Base-by-base conservation (phyloP, 2,888 invertebrate genomes). In the Chirona hameri region DNA sequence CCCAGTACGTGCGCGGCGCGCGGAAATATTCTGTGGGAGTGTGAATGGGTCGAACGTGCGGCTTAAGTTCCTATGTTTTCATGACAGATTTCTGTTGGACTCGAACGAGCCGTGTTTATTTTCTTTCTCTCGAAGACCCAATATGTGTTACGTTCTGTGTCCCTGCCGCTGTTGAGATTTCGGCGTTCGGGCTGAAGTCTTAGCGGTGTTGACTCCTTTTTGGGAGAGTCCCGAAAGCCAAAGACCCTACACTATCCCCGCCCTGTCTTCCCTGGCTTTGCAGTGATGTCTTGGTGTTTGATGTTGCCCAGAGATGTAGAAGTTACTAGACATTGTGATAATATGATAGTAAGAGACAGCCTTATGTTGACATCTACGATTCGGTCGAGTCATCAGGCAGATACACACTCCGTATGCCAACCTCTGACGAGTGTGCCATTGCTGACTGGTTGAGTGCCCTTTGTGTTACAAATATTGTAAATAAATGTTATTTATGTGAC, bases 401-500 rank as follows among this genome's bases (percentile, higher is more conserved):
- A 29, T 39, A 9, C 24, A 76, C 39, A 14, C 46, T 31, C 24
- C 24, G 4, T 24, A 9, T 15, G 76, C 46, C 76, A 46, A 24
- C 24, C 39, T 7, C 76, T 9, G 76, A 76, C 0, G 39, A 46
- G 76, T 18, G 39, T 24, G 46, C 76, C 39, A 21, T 72, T 39
- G 24, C 31, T 76, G 29, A 15, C 18, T 46, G 76, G 46, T 31
- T 39, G 18, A 31, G 72, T 72, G 76, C 76, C 46, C 76, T 24
- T 21, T 46, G 76, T 76, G 76, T 76, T 76, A 76, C 76, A 76
- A 76, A 76, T 76, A 46, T 39, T 76, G 76, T 76, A 76, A 76
- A 76, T 76, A 76, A 76, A 76, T 76, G 76, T 76, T 76, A 76
- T 76, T 76, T 76, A 76, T 76, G 76, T 76, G 76, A 76, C 39